Base-by-base conservation (phyloP, 2,797 vertebrate species). In the Galago senegalensis region DNA sequence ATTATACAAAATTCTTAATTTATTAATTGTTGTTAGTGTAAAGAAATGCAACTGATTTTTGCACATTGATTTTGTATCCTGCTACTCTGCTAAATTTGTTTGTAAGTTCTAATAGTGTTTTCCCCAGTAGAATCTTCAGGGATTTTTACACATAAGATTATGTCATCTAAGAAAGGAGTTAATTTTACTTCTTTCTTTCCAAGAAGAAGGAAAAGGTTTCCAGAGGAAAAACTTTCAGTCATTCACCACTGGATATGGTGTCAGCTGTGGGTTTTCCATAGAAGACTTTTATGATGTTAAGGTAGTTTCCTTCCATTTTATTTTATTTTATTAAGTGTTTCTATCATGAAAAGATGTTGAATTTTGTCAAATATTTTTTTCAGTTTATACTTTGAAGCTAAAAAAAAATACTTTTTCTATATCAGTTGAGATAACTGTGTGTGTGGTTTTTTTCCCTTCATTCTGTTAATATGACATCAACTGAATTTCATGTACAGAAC, bases 1-100 rank as follows among this genome's bases (percentile, higher is more conserved):
- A 63, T n/a, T 69, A 2, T 77, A 90, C 56, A 29, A 29, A 96
- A 16, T 49, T 80, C 90, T 86, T 87, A 82, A 69, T 93, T 93
- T 75, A 76, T 86, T 25, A 2, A 61, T 25, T 87, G n/a, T 40
- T 91, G n/a, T 63, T 58, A 76, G 34, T 14, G 27, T 84, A 53
- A 80, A 95, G 49, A 81, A 89, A 82, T 53, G 21, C 18, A 49
- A 7, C 17, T 70, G 31, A 82, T 73, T 92, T 93, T 40, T 75
- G 13, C 40, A 53, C 2, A n/a, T 40, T 56, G 23, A 91, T 67
- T 89, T 34, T 93, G 4, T 86, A 58, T 70, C 63, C 58, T 95
- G 69, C 21, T 92, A 61, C 27, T 94, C 61, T 72, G 49, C 37
- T 70, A 20, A 60, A 79, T 82, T 80, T 86, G 61, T 43, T 61